Evolutionary conservation across 1,140 invertebrate species (phyloP), one percentile per base, ranked within the genome.

Genomic region (Cotesia vestalis): DNA sequence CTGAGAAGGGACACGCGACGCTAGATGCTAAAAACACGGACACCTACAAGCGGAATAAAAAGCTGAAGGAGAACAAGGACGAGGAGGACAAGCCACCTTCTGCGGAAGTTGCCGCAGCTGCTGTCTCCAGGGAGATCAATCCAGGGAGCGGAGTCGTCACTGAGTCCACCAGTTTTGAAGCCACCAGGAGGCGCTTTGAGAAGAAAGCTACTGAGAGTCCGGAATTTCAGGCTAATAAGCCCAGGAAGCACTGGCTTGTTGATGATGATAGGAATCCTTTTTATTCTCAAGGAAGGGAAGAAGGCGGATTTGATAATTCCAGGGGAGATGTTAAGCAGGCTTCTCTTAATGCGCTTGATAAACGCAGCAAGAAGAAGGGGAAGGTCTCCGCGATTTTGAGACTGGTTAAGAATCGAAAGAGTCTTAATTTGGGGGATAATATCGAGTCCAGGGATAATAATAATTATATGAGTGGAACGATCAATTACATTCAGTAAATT

Each of bases 41-140:
- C 80, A 98, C 96, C 4, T 98, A 98, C 84, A 95, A 98, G 85
- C 90, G 95, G 75, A 96, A 95, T 76, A 98, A 98, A 87, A 95
- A 96, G 81, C 83, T 93, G 14, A 84, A 92, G 74, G 90, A 93
- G 85, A 90, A 90, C 67, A 83, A 91, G 4, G 89, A 90, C 61
- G 68, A 53, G 3, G 14, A 78, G 81, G 8, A 40, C 17, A 1
- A 82, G 75, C 59, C 77, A 73, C 40, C 40, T 1, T 46, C 40
- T 0, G 40, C 40, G 2, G 40, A 6, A 9, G 11, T 46, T 8
- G 40, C 40, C 2, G 40, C 40, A 6, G 40, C 40, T 11, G 40
- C 40, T 46, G 40, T 46, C 5, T 46, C 40, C 2, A 46, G 40
- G 11, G 40, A 46, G 6, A 46, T 46, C 11, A 46, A 11, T 9